Evolutionary conservation across 2,113 vertebrate species (phyloP).

Genomic region (Bufo gargarizans): DNA sequence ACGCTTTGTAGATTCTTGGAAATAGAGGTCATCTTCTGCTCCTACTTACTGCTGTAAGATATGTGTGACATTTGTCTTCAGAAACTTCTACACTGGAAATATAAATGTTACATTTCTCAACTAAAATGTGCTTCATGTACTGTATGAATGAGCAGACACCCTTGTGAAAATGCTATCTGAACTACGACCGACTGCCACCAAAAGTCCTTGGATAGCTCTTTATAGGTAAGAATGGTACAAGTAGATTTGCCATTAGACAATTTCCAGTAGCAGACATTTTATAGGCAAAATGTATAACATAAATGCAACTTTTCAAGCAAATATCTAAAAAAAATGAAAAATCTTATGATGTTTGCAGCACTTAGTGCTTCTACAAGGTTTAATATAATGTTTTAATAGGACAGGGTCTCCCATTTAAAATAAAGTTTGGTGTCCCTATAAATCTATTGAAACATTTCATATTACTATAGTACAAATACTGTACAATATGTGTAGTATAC

Average conservation of each 20-base stretch:
- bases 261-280: not conserved
- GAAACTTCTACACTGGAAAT: not conserved
- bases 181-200: not conserved
- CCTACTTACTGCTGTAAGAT: not conserved
- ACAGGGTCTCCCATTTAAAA: not conserved
- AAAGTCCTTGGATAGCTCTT: not conserved
- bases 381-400: not conserved
- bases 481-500: not conserved
- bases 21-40: conserved; percentile 10
- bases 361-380: not conserved
- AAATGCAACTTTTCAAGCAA: not conserved
- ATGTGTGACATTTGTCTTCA: not conserved
- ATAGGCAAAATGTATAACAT: not conserved
- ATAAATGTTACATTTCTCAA: not conserved
- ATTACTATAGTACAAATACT: not conserved
- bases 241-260: not conserved
- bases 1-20: conserved; percentile 31
- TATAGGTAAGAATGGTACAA: conserved; percentile 1
- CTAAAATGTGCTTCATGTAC: conserved; percentile 1
- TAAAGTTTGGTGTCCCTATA: not conserved
- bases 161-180: not conserved
- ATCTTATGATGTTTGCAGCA: not conserved
- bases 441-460: not conserved
- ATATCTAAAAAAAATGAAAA: not conserved
- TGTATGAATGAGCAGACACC: not conserved